phyloP scores from a whole-genome alignment of 2,797 vertebrate species.

The Heterohyrax brucei region DNA sequence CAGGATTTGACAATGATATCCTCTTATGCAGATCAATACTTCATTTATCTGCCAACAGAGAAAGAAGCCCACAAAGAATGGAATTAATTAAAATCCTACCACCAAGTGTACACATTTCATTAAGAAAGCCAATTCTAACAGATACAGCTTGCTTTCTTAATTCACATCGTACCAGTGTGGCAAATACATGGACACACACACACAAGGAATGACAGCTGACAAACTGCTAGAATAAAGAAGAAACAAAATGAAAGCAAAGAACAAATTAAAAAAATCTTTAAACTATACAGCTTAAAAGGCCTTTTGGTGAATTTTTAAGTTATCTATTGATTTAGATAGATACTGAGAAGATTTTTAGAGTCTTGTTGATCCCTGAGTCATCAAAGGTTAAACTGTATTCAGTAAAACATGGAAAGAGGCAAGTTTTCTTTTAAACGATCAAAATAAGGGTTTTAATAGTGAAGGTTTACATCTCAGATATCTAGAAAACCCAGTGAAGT shows the following conservation, averaged over 20 bases:
- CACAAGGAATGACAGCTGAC: constrained; percentile 62
- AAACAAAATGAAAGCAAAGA: constrained; percentile 71
- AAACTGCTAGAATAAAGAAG: constrained; percentile 61
- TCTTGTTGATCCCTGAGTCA: neutral
- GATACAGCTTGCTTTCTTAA: constrained; percentile 67
- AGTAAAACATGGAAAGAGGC: neutral
- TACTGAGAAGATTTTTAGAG: constrained; percentile 38
- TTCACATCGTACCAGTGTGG: neutral
- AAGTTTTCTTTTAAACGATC: constrained; percentile 62
- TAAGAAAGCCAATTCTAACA: constrained; percentile 47
- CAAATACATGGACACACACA: constrained; percentile 54
- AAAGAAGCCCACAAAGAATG: constrained; percentile 53
- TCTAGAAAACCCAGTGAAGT: constrained; percentile 73
- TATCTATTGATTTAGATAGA: constrained; percentile 42
- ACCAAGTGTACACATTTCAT: constrained; percentile 54
- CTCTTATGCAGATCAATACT: constrained; percentile 54
- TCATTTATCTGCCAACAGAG: constrained; percentile 52
- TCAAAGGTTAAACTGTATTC: constrained; percentile 64
- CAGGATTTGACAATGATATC: constrained; percentile 40
- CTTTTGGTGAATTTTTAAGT: constrained; percentile 59
- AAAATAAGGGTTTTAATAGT: constrained; percentile 53
- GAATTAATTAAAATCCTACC: constrained; percentile 43
- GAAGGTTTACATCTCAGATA: constrained; percentile 58
- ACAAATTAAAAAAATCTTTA: constrained; percentile 63
- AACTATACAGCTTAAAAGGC: constrained; percentile 56